These are phyloP conservation scores for Sula dactylatra DNA, from an alignment of 2,113 vertebrate species.

Conservation along the genomic window DNA sequence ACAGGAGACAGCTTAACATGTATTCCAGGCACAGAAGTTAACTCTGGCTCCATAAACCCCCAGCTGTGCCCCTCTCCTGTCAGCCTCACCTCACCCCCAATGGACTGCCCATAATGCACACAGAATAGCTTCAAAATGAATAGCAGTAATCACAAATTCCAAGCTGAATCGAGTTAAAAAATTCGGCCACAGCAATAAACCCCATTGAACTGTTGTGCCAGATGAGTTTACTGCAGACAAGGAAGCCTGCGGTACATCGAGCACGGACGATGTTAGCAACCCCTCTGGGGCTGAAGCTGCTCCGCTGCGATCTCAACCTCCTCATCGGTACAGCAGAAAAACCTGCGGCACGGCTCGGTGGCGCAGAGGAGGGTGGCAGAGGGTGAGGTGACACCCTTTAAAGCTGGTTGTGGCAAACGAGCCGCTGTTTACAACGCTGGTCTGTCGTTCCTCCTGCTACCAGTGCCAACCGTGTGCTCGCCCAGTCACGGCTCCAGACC, in stretches of 20 bases:
- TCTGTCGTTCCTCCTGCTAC: neutral
- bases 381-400: accelerated
- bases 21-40: neutral
- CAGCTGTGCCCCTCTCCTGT: neutral
- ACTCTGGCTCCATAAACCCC: neutral
- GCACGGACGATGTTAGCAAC: accelerated
- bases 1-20: neutral
- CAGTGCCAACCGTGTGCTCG: neutral
- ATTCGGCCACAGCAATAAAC: accelerated
- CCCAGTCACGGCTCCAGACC: accelerated
- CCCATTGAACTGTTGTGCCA: neutral
- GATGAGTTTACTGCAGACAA: accelerated
- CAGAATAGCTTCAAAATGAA: neutral
- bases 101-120: neutral
- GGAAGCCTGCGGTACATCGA: neutral
- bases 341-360: accelerated
- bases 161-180: neutral
- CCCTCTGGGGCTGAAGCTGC: neutral
- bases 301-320: accelerated
- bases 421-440: accelerated
- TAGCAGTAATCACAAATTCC: neutral
- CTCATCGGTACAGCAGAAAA: accelerated
- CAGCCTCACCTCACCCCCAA: neutral
- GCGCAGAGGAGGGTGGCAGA: neutral
- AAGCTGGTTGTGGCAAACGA: neutral